These are phyloP conservation scores for Danio jaintianensis DNA, from an alignment of 2,797 vertebrate species.

Conservation along the genomic window DNA sequence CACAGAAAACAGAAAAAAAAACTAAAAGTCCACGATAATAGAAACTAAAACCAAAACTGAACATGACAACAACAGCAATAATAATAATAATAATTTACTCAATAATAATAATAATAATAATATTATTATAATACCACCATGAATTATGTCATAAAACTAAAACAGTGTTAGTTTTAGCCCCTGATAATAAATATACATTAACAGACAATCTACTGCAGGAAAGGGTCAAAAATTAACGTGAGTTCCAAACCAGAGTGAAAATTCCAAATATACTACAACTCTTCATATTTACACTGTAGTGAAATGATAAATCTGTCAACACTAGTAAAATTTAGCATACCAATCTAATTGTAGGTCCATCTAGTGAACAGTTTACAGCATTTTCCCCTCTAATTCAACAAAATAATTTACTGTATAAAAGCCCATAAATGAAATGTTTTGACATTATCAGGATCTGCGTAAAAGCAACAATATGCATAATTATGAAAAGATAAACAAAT, in stretches of 20 bases:
- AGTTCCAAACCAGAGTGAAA: neutral
- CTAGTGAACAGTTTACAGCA: neutral
- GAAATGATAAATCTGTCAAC: neutral
- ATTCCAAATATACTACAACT: neutral
- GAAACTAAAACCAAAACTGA: too few relatives aligned
- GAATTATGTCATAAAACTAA: too few relatives aligned
- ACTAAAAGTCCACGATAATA: too few relatives aligned
- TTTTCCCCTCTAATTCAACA: neutral
- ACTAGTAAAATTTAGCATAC: too few relatives aligned
- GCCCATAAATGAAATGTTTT: neutral
- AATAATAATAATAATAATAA: too few relatives aligned
- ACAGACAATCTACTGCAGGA: neutral
- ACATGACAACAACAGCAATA: too few relatives aligned
- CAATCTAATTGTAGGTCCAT: neutral
- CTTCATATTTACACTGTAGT: too few relatives aligned
- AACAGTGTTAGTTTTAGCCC: too few relatives aligned
- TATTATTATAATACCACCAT: too few relatives aligned
- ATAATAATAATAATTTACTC: too few relatives aligned
- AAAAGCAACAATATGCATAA: neutral
- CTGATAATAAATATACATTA: neutral
- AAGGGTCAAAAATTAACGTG: neutral
- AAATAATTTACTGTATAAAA: neutral
- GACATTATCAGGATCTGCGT: neutral
- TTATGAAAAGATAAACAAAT: neutral
- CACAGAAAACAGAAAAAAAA: too few relatives aligned